Evolutionary conservation across 2,888 invertebrate species (phyloP), one percentile per base, ranked within the genome.

Genomic region (Acleris cristana): DNA sequence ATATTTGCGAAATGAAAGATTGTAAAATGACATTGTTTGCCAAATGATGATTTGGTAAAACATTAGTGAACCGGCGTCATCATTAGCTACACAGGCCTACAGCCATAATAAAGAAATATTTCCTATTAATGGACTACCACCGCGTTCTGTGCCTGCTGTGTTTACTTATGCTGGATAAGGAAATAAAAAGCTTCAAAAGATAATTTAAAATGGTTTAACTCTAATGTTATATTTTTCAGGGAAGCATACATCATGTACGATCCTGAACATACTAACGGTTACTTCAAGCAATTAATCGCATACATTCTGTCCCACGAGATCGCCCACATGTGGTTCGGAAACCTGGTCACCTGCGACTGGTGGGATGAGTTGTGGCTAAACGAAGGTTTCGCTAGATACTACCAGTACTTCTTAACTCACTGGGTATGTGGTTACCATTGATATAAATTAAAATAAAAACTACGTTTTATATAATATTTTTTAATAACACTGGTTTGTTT

Each of bases 291-390:
- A 74, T 72, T 90, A 34, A 93, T 95, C 2, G 94, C 94, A 1
- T 90, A 94, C 23, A 93, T 94, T 16, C 84, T 95, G 12, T 94
- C 95, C 1, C 96, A 96, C 80, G 96, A 96, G 81, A 92, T 96
- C 23, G 94, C 95, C 3, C 96, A 96, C 79, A 95, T 95, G 94
- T 96, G 96, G 96, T 96, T 95, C 76, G 96, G 96, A 51, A 94
- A 95, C 79, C 83, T 94, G 23, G 94, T 95, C 7, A 95, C 95
- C 2, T 93, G 94, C 61, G 88, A 93, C 48, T 95, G 95, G 95
- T 95, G 95, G 95, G 90, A 93, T 19, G 93, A 89, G n/a, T 81
- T 94, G 2, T 95, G 95, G 94, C 82, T 95, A 7, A 95, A 94
- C 79, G 95, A 95, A 86, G 95, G 93, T 4, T 96, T 96, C 70